Evolutionary conservation across 2,888 invertebrate species (phyloP), one percentile per base, ranked within the genome.

Genomic region (Tenthredo scrophulariae): DNA sequence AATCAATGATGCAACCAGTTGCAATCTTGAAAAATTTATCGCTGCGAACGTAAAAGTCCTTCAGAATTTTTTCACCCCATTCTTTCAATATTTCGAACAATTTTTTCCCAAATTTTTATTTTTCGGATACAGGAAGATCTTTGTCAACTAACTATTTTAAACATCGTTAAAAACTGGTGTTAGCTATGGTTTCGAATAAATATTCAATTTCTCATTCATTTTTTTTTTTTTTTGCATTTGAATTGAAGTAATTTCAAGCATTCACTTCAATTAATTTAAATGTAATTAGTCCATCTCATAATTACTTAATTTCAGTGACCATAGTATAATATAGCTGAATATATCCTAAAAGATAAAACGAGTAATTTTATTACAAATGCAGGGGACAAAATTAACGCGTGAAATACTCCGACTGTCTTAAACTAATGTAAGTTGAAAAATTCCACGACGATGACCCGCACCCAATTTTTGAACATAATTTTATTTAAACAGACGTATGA

Each of bases 221-320:
- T 26, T 9, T 62, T 62, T 9, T 22, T 62, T 9, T 9, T 1
- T 62, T 3, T 26, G 26, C 6, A 2, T 70, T 18, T 5, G 1
- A 37, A 70, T 33, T 70, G 46, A 26, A 29, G 75, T 29, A 46
- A 43, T 75, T 46, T 5, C 26, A 26, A 43, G 46, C 26, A 26
- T n/a, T 2, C 10, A 37, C 18, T 70, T 70, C 18, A 70, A 70
- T 75, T 75, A 75, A 46, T 46, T 75, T 50, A 26, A 22, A 46
- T 50, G 13, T 29, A 50, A 75, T 75, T 75, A 75, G 26, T 50
- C 26, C 0, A 50, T 15, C 1, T 18, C 9, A 26, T 26, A 46
- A 75, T 75, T 46, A 75, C 33, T 75, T 75, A 75, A 50, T 75
- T 75, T 43, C 22, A 5, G 18, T 37, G 75, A 75, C 22, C 9